Conservation (phyloP, 2,113 vertebrate species). For the Lampris megalopsis region DNA sequence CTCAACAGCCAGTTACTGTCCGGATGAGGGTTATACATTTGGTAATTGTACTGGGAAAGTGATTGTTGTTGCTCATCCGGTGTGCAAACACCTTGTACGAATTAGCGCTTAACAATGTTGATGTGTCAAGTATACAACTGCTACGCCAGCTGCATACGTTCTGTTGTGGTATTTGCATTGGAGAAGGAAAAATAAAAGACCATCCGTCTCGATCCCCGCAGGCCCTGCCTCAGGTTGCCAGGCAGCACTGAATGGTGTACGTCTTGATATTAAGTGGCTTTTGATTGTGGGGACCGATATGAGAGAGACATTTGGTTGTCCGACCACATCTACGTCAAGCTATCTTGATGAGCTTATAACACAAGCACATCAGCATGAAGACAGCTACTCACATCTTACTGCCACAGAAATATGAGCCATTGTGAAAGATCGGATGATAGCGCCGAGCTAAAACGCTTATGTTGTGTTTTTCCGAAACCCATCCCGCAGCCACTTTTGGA, state of each 20-base stretch:
- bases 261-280: constrained; percentile 72
- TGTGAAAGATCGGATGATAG: constrained; percentile 16
- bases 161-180: constrained; percentile 16
- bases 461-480: neutral
- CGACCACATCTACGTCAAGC: constrained; percentile 36
- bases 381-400: constrained; percentile 25
- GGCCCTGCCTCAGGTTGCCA: constrained; percentile 61
- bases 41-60: constrained; percentile 35
- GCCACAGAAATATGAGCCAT: constrained; percentile 29
- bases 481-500: neutral
- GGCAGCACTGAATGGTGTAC: constrained; percentile 62
- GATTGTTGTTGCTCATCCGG: constrained; percentile 7
- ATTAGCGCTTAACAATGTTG: neutral
- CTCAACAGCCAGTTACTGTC: constrained; percentile 68
- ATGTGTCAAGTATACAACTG: neutral
- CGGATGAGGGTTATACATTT: constrained; percentile 61
- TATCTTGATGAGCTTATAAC: constrained; percentile 47
- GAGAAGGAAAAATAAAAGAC: constrained; percentile 45
- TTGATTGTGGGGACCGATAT: constrained; percentile 76
- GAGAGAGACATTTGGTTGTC: constrained; percentile 10
- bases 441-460: neutral
- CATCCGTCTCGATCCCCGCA: constrained; percentile 46
- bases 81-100: constrained; percentile 8
- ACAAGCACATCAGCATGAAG: constrained; percentile 34
- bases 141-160: neutral